A percentile compares a stretch with the other conserved stretches of the same genome.
phyloP scores from a whole-genome alignment of 2,113 vertebrate species.

The Oxygymnocypris stewartii region DNA sequence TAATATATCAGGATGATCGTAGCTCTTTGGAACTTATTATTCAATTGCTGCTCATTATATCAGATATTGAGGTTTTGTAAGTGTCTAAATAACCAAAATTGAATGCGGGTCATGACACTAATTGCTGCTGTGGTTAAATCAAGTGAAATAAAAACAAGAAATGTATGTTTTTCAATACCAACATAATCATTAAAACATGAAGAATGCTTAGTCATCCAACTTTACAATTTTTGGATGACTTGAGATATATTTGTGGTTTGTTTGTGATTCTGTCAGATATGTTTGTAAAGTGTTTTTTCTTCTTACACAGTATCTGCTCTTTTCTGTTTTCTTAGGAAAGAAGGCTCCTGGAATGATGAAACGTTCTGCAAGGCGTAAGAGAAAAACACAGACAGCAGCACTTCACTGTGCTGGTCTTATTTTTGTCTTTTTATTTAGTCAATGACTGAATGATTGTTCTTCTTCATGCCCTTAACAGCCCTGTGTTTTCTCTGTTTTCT shows the following conservation, averaged over 20 bases:
- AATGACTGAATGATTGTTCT: too few species aligned
- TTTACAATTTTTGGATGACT: not conserved
- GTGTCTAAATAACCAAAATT: not conserved
- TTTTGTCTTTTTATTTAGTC: not conserved
- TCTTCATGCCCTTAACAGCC: too few species aligned
- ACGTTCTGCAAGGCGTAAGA: not conserved
- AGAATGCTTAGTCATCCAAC: not conserved
- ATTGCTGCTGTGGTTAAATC: not conserved
- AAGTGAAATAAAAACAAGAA: not conserved
- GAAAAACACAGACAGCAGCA: not conserved
- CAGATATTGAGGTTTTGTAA: not conserved
- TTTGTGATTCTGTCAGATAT: not conserved
- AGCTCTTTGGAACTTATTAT: too few species aligned
- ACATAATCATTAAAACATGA: not conserved
- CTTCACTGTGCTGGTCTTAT: not conserved
- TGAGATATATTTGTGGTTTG: not conserved
- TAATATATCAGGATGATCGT: too few species aligned
- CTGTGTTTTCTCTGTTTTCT: too few species aligned
- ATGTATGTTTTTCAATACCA: not conserved
- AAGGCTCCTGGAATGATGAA: not conserved
- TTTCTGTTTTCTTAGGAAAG: not conserved
- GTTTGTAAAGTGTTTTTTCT: not conserved
- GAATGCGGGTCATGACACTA: not conserved
- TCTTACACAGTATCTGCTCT: not conserved
- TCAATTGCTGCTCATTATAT: too few species aligned